phyloP scores from a whole-genome alignment of 2,797 vertebrate genomes.

The Falco novaeseelandiae region DNA sequence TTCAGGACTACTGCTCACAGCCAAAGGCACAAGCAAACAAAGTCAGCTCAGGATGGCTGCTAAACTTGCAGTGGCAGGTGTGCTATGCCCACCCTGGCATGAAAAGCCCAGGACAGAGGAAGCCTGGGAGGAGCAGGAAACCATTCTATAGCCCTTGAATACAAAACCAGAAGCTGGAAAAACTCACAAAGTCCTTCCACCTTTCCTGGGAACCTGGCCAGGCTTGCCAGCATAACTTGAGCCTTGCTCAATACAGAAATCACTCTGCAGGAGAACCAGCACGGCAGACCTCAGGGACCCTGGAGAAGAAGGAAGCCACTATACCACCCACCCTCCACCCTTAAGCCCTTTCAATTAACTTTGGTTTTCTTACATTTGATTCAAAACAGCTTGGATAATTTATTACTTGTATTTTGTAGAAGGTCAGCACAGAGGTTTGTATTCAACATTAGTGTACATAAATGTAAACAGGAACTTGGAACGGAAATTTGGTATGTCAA shows the following conservation, averaged over 20 bases:
- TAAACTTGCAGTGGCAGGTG: neutral
- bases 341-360: neutral
- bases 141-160: neutral
- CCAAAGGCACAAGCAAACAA: neutral
- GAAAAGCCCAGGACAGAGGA: neutral
- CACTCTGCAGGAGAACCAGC: neutral
- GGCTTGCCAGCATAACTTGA: neutral
- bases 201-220: neutral
- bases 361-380: neutral
- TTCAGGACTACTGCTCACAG: neutral
- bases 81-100: neutral
- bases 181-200: neutral
- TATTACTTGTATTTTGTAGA: neutral
- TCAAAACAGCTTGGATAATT: neutral
- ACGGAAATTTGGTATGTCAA: neutral
- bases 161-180: neutral
- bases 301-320: neutral
- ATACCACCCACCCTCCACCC: neutral
- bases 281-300: neutral
- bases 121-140: neutral
- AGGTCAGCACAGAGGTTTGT: neutral
- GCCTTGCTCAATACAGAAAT: neutral
- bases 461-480: neutral
- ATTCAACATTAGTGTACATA: neutral
- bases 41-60: neutral